A percentile compares a stretch with the other conserved stretches of the same genome.
Conservation (phyloP, 2,113 vertebrate genomes). For the Otis tarda region DNA sequence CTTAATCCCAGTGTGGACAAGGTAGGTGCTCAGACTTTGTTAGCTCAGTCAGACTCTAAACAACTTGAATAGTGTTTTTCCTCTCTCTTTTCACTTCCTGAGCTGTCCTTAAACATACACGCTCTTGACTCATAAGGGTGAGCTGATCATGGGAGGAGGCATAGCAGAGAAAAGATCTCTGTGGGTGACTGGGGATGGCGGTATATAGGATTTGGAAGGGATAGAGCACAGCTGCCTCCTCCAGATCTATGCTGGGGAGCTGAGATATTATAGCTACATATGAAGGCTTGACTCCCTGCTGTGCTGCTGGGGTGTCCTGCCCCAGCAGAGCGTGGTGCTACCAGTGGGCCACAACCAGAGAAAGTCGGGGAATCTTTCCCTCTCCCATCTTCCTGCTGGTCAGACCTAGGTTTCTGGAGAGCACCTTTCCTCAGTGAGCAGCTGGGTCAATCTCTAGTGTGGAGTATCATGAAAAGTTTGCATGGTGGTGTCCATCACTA, state of each 20-base stretch:
- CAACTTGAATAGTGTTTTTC: not conserved
- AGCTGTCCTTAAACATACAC: not conserved
- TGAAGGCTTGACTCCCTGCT: not conserved
- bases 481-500: not conserved
- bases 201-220: not conserved
- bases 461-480: not conserved
- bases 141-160: not conserved
- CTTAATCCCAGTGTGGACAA: not conserved
- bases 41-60: not conserved
- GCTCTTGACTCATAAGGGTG: not conserved
- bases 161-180: not conserved
- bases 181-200: not conserved
- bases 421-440: not conserved
- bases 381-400: not conserved
- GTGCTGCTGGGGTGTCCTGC: not conserved
- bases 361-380: not conserved
- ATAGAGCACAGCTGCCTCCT: not conserved
- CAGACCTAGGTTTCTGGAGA: not conserved
- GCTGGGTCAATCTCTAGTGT: not conserved
- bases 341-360: not conserved
- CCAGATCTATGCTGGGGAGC: not conserved
- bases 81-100: not conserved
- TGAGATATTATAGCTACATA: not conserved
- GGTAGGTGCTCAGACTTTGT: not conserved
- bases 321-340: not conserved